phyloP scores from a whole-genome alignment of 92 coral and sea anemone species.

The Virgularia gustaviana region DNA sequence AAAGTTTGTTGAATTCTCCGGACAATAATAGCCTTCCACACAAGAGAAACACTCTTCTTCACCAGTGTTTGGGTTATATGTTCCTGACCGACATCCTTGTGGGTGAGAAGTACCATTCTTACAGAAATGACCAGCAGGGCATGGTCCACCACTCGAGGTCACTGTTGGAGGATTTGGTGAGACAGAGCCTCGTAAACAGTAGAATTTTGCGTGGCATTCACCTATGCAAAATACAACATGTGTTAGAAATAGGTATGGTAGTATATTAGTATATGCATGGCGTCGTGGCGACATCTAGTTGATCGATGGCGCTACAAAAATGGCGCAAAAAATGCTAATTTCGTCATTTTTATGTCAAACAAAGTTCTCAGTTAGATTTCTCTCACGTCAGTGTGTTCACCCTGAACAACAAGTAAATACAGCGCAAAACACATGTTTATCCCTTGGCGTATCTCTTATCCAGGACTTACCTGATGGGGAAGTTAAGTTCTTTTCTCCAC shows the following conservation, averaged over 20 bases:
- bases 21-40: conserved; percentile 80
- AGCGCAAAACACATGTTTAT: not conserved
- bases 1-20: conserved; percentile 72
- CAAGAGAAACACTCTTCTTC: conserved; percentile 85
- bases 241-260: no score
- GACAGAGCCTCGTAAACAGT: conserved; percentile 79
- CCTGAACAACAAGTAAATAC: not conserved
- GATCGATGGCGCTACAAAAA: no score
- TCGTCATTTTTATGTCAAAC: no score
- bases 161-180: conserved; percentile 73
- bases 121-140: conserved; percentile 86
- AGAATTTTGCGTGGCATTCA: conserved; percentile 76
- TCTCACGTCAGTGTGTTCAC: not conserved
- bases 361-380: no score
- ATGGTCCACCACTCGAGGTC: conserved; percentile 84
- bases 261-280: no score
- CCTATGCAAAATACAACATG: no score
- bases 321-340: no score
- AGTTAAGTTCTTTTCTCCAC: conserved; percentile 81
- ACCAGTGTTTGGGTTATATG: conserved; percentile 86
- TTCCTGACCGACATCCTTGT: conserved; percentile 74
- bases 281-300: no score
- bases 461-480: conserved; percentile 74
- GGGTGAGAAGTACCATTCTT: conserved; percentile 82
- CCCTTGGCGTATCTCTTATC: not conserved